A percentile compares a stretch with the other conserved stretches of the same genome.
phyloP scores from a whole-genome alignment of 2,113 vertebrate species.

The Lichenostomus cassidix region DNA sequence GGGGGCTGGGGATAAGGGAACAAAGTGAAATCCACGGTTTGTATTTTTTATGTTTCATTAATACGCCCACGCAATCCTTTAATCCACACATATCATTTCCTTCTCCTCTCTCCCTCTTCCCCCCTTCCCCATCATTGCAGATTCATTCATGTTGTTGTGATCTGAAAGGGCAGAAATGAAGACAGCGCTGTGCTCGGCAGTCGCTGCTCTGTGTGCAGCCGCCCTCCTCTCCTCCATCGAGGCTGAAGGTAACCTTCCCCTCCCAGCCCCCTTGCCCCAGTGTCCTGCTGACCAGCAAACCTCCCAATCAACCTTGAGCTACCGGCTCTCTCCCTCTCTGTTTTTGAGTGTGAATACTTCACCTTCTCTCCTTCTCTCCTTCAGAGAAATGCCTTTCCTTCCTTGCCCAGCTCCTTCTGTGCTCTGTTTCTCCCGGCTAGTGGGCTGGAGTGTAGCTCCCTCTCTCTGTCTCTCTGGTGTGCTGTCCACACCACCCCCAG shows the following conservation, averaged over 20 bases:
- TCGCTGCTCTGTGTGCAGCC: slow-evolving; percentile 79
- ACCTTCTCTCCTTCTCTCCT: slow-evolving; percentile 59
- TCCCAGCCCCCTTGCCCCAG: neutral
- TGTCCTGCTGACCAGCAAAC: neutral
- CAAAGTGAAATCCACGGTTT: neutral
- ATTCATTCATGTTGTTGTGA: slow-evolving; percentile 88
- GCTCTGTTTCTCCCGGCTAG: slow-evolving; percentile 38
- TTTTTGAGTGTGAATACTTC: slow-evolving; percentile 35
- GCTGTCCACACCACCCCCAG: slow-evolving; percentile 73
- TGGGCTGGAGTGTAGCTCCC: slow-evolving; percentile 9
- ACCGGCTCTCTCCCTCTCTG: slow-evolving; percentile 3
- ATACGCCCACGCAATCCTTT: slow-evolving; percentile 33
- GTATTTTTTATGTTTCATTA: slow-evolving; percentile 10
- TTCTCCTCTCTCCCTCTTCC: slow-evolving; percentile 7
- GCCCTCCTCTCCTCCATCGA: slow-evolving; percentile 80
- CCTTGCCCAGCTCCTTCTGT: slow-evolving; percentile 50
- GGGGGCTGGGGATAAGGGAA: slow-evolving; percentile 24
- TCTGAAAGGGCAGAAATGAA: slow-evolving; percentile 81
- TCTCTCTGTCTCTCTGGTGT: slow-evolving; percentile 72
- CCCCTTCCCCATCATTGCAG: slow-evolving; percentile 63
- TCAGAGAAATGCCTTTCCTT: slow-evolving; percentile 41
- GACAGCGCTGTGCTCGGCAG: slow-evolving; percentile 78
- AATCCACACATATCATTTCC: slow-evolving; percentile 45
- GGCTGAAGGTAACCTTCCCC: slow-evolving; percentile 89
- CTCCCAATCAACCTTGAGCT: neutral